Percentiles rank a stretch among this genome's conserved stretches.
phyloP scores from a whole-genome alignment of 2,888 invertebrate species.

The Melieria picta region DNA sequence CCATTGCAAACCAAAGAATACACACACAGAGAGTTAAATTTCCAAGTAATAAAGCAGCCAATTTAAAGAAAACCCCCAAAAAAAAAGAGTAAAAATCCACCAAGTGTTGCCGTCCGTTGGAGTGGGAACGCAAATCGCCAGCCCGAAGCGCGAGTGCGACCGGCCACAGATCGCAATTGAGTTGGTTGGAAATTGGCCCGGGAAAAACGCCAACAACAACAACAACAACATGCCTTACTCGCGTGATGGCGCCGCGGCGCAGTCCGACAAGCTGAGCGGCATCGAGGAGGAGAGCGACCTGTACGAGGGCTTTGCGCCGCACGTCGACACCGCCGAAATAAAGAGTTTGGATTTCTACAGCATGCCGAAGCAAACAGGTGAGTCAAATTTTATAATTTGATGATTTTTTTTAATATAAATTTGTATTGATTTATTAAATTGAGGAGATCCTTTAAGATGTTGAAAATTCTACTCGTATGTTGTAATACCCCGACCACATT shows the following conservation, averaged over 20 bases:
- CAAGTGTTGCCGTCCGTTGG: too few species aligned
- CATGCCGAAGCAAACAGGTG: slow-evolving; percentile 55
- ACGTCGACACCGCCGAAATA: slow-evolving; percentile 83
- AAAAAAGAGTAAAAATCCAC: too few species aligned
- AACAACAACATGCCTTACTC: slow-evolving; percentile 59
- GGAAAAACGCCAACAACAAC: not conserved
- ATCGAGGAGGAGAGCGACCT: slow-evolving; percentile 80
- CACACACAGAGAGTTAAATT: too few species aligned
- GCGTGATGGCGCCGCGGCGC: slow-evolving; percentile 63
- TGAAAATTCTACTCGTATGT: too few species aligned
- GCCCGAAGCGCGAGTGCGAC: too few species aligned
- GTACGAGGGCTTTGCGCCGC: slow-evolving; percentile 82
- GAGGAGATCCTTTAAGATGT: too few species aligned
- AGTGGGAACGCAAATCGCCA: too few species aligned
- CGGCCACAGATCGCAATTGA: too few species aligned
- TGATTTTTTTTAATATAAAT: not conserved
- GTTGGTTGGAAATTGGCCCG: not conserved
- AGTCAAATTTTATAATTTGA: slow-evolving; percentile 5
- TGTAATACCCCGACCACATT: too few species aligned
- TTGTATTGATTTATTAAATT: too few species aligned
- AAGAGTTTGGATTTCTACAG: slow-evolving; percentile 67
- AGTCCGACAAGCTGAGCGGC: slow-evolving; percentile 77
- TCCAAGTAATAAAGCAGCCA: too few species aligned
- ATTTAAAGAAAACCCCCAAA: too few species aligned
- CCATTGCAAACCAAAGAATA: slow-evolving; percentile 8